Base-by-base conservation (phyloP, 2,888 invertebrate genomes). In the Callimorpha dominula region DNA sequence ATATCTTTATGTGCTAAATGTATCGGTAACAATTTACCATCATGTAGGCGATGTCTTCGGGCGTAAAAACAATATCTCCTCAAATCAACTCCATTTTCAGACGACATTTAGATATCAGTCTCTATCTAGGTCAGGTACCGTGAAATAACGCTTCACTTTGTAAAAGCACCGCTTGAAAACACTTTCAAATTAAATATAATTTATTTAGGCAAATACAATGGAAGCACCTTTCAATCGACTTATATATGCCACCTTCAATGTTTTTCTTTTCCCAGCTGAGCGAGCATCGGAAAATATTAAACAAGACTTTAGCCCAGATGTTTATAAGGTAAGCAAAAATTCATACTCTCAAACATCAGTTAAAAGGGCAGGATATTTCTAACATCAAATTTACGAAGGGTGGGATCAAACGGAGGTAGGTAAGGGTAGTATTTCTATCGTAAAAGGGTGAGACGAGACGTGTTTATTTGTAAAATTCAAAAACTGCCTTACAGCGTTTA, bases 391-490 rank as follows among this genome's bases (percentile, higher is more conserved):
- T 81, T 71, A 68, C 57, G 66, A 76, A 83, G 76, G 68, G 68
- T 31, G 12, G 31, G 60, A 60, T 60, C 65, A 79, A 72, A 74
- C 73, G 66, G n/a, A 54, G 46, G 70, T 73, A 68, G 64, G 65
- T n/a, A 20, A 43, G 43, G 68, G 71, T 75, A 80, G 75, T 74
- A 73, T 79, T 75, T 65, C 63, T 31, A 65, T 78, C 75, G 74
- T 78, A 78, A 83, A 82, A 83, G 78, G 82, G 81, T 78, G 66
- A 76, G 76, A 6, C n/a, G 42, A 50, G 50, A 78, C 80, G 77
- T 83, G 83, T 83, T 80, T 83, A 83, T 81, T 79, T 74, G 67
- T 73, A 77, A 81, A 80, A 82, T 82, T 79, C 74, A 66, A 73
- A 81, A 80, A 75, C 60, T 70, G 67, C 67, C 69, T 60, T 54